These are phyloP conservation scores for Myzus persicae DNA, from an alignment of 1,140 invertebrate genomes.

Conservation along the genomic window DNA sequence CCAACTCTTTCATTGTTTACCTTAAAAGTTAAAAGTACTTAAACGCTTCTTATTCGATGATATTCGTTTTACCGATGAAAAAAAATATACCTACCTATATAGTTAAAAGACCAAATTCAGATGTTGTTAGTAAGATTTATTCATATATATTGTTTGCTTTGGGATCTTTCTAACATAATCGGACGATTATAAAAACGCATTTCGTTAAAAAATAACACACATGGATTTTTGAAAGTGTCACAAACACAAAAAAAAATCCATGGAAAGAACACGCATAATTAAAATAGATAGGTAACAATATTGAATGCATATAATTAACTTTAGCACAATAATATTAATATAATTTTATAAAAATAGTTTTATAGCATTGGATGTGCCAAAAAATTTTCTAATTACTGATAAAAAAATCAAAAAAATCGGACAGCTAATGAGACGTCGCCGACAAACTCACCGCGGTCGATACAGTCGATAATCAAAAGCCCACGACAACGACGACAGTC, in stretches of 20 bases:
- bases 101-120: background rate
- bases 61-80: background rate
- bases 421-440: background rate
- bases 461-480: background rate
- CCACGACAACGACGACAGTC: background rate
- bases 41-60: background rate
- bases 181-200: background rate
- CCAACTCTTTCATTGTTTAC: slow-evolving; percentile 24
- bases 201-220: background rate
- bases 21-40: slow-evolving; percentile 19
- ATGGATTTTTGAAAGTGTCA: background rate
- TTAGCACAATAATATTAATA: no score
- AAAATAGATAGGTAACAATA: background rate
- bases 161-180: background rate
- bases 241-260: background rate
- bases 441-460: background rate
- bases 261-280: background rate
- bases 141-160: background rate
- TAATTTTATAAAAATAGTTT: no score
- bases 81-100: background rate
- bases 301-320: no score
- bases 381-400: no score
- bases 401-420: no score
- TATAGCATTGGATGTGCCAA: no score
- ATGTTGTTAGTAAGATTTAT: background rate